These are phyloP conservation scores for Excalfactoria chinensis DNA, from an alignment of 2,113 vertebrate species.

Conservation along the genomic window DNA sequence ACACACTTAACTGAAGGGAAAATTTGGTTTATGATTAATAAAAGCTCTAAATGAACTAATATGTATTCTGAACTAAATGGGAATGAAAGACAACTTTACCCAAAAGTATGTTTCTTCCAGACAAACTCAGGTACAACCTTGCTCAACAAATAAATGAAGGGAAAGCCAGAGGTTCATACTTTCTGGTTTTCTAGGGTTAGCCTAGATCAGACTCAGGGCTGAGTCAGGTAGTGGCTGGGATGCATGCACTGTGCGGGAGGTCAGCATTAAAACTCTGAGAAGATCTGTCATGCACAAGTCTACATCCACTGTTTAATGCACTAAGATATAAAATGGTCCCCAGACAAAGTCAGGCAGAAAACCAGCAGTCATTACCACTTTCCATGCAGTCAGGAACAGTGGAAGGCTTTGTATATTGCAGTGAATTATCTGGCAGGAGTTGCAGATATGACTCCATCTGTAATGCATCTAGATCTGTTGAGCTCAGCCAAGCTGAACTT, in stretches of 20 bases:
- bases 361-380: neutral
- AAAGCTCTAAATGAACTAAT: neutral
- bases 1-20: neutral
- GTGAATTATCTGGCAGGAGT: conserved; percentile 10
- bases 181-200: neutral
- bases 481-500: neutral
- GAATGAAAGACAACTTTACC: neutral
- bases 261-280: neutral
- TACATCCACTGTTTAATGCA: neutral
- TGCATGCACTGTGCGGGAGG: neutral
- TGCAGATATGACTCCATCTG: conserved; percentile 15
- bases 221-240: neutral
- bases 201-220: neutral
- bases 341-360: neutral
- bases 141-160: neutral
- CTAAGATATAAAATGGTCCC: neutral
- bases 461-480: neutral
- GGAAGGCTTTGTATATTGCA: neutral
- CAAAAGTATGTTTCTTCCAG: neutral
- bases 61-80: neutral
- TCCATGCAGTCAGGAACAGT: neutral
- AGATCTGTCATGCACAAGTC: neutral
- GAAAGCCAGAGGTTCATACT: neutral
- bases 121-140: neutral
- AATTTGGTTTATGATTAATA: neutral